Conservation (phyloP, 2,113 vertebrate genomes). For the Mustela nigripes region DNA sequence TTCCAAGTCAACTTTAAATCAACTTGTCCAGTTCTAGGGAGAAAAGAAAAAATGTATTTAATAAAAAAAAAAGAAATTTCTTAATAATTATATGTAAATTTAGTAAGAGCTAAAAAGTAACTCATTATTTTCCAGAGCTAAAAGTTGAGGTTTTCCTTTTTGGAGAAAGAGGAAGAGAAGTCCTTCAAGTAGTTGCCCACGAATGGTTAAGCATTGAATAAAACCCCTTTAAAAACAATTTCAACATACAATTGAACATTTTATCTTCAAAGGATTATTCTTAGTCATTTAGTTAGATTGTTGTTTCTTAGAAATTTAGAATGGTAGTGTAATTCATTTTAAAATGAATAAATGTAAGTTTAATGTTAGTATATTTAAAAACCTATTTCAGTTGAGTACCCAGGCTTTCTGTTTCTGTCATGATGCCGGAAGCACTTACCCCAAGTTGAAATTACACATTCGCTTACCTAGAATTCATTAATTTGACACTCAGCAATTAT, state of each 20-base stretch:
- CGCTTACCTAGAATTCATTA: background rate
- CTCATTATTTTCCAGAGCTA: background rate
- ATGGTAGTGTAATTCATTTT: slow-evolving; percentile 53
- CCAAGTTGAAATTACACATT: background rate
- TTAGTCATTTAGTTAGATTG: slow-evolving; percentile 51
- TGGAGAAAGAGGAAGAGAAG: background rate
- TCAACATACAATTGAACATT: slow-evolving; percentile 61
- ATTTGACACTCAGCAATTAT: background rate
- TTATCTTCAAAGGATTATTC: slow-evolving; percentile 64
- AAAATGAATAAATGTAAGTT: slow-evolving; percentile 15
- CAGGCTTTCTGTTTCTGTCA: slow-evolving; percentile 17
- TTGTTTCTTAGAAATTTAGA: slow-evolving; percentile 55
- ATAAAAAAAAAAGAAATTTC: slow-evolving; percentile 38
- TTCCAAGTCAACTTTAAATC: slow-evolving; percentile 27
- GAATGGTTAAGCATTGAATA: slow-evolving; percentile 40
- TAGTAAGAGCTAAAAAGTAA: background rate
- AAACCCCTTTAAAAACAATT: slow-evolving; percentile 57
- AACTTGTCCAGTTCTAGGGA: background rate
- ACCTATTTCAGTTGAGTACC: background rate
- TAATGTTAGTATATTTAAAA: slow-evolving; percentile 20
- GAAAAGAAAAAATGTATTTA: background rate
- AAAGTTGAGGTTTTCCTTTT: slow-evolving; percentile 7
- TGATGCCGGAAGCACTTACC: background rate
- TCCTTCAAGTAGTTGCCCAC: background rate
- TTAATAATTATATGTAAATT: background rate